phyloP scores from a whole-genome alignment of 2,888 invertebrate species.

The Globia sparganii region DNA sequence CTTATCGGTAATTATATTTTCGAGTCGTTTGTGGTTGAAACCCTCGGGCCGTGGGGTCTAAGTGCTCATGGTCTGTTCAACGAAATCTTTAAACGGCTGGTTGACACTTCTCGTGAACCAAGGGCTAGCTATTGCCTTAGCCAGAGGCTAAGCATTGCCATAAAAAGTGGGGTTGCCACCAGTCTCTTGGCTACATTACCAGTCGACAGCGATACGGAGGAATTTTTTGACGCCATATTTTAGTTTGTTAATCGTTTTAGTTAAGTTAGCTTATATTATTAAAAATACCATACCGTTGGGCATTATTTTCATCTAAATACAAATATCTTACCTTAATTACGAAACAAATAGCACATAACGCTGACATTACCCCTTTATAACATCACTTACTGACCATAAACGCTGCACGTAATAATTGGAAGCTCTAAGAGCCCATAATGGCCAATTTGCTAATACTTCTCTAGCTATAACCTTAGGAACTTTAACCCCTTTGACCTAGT shows the following conservation, averaged over 20 bases:
- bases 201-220: neutral
- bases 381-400: conserved; percentile 19
- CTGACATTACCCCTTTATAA: neutral
- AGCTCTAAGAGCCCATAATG: conserved; percentile 34
- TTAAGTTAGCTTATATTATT: neutral
- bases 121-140: neutral
- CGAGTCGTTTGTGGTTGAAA: neutral
- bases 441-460: conserved; percentile 43
- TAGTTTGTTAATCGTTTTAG: neutral
- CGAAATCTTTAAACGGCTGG: neutral
- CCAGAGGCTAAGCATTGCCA: neutral
- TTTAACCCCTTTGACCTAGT: conserved; percentile 37
- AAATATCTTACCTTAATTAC: neutral
- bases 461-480: conserved; percentile 26
- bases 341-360: conserved; percentile 4
- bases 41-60: neutral
- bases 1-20: neutral
- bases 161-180: neutral
- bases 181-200: neutral
- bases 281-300: neutral
- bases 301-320: neutral
- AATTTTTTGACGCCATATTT: neutral
- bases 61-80: neutral
- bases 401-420: conserved; percentile 24
- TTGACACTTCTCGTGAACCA: neutral